Base-by-base conservation (phyloP, 1,140 invertebrate species). In the Drosophila tsacasi region DNA sequence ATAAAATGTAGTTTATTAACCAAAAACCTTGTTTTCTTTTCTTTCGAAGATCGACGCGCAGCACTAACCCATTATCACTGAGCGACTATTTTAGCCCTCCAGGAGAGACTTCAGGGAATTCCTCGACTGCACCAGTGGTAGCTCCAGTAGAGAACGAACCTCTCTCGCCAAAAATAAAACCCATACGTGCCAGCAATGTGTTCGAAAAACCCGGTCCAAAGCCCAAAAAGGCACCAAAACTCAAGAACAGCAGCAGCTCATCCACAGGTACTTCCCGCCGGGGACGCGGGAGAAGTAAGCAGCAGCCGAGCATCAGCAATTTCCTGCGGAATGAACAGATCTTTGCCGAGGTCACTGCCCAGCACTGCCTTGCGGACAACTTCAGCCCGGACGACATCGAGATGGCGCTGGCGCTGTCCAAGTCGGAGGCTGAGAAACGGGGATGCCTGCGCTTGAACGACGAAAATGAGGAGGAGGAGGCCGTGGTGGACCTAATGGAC, bases 341-440 rank as follows among this genome's bases (percentile, higher is more conserved):
- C 6, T 92, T 93, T 30, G 59, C 92, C 0, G 81, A 92, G 46
- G 83, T 93, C 2, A 85, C 92, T 6, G 91, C 91, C 2, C 82
- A 92, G 52, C 91, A 93, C 40, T 91, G 92, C 42, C 54, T 80
- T 30, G 79, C 81, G 12, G 92, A 93, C 32, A 91, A 91, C 49
- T 84, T 92, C 15, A 91, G 82, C 81, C 83, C 83, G 7, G 77
- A 92, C 60, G 92, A 93, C 59, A 91, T 93, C 57, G 91, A 89
- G 72, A 78, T 93, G 74, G 92, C 92, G 42, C 64, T 93, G 65
- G 91, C 89, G 12, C 60, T 93, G 23, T 93, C 92, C 23, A 87
- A 82, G 60, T 93, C 92, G 1, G 90, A 93, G 59, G 78, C 77
- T 3, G 83, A 93, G 37, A 86, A 76, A 44, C 54, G 49, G 15